A percentile compares a stretch with the other conserved stretches of the same genome.
Conservation (phyloP, 2,888 invertebrate genomes). For the Coelinius sp. region DNA sequence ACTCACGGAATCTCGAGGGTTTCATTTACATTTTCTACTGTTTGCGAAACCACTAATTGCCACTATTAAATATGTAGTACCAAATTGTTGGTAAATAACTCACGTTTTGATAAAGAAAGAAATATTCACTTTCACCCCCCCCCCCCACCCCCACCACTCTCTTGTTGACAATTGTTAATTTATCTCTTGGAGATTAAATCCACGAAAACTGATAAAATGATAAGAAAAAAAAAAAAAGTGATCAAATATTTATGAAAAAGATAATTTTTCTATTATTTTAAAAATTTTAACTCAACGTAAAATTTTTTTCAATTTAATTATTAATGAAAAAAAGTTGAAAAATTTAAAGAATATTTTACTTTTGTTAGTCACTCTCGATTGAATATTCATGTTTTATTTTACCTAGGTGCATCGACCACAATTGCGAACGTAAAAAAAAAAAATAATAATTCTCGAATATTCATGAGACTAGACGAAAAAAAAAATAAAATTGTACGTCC, state of each 20-base stretch:
- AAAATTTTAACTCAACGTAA: neutral
- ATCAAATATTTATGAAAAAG: neutral
- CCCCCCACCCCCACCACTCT: neutral
- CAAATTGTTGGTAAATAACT: constrained; percentile 9
- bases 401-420: neutral
- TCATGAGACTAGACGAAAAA: constrained; percentile 3
- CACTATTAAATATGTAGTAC: constrained; percentile 4
- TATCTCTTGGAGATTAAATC: neutral
- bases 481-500: neutral
- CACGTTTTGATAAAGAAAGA: neutral
- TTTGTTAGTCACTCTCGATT: neutral
- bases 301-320: too few relatives aligned
- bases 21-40: constrained; percentile 20
- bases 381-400: neutral
- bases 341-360: neutral
- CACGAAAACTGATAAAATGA: constrained; percentile 21
- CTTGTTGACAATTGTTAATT: constrained; percentile 5
- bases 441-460: neutral
- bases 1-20: constrained; percentile 1
- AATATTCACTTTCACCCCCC: neutral
- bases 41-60: constrained; percentile 19
- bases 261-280: constrained; percentile 4
- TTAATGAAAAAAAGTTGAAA: neutral
- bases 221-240: neutral
- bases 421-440: too few relatives aligned